Conservation (phyloP, 2,797 vertebrate genomes). For the Dromococcyx pavoninus region DNA sequence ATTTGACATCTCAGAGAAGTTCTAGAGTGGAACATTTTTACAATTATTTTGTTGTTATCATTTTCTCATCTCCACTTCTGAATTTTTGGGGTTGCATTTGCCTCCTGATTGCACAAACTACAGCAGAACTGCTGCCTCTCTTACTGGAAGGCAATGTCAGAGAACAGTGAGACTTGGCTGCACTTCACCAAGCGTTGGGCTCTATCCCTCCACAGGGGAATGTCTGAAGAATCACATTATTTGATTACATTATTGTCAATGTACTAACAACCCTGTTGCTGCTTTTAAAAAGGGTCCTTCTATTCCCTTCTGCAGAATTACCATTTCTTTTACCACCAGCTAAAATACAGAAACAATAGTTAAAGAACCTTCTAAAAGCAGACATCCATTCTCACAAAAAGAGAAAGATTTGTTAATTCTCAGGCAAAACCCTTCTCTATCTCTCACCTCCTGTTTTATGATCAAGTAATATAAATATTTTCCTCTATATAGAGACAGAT, state of each 20-base stretch:
- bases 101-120: neutral
- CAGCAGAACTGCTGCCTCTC: neutral
- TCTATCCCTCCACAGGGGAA: neutral
- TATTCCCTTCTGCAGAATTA: neutral
- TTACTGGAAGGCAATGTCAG: neutral
- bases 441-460: neutral
- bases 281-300: neutral
- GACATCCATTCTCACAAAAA: neutral
- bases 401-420: neutral
- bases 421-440: neutral
- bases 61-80: neutral
- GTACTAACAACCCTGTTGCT: neutral
- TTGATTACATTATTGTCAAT: neutral
- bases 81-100: fast-evolving
- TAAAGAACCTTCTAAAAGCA: neutral
- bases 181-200: neutral
- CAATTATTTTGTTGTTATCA: neutral
- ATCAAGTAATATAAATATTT: neutral
- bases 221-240: neutral
- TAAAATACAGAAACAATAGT: neutral
- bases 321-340: neutral
- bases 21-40: neutral
- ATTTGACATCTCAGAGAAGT: neutral
- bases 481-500: neutral
- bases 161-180: neutral